These are phyloP conservation scores for Drosophila lacertosa DNA, from an alignment of 1,140 invertebrate species.

Conservation along the genomic window DNA sequence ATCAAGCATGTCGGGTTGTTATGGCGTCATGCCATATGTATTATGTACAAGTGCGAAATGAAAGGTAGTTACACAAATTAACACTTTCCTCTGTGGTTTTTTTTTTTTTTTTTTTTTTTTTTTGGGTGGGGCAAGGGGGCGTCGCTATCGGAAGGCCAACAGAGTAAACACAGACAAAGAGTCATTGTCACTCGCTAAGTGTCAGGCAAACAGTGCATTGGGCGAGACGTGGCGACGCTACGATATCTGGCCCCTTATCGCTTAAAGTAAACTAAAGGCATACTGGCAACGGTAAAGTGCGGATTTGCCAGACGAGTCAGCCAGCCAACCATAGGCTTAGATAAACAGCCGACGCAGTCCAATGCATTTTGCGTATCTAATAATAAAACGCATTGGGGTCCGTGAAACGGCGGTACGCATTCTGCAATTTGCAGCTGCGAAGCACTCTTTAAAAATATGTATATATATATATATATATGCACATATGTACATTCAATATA, in stretches of 20 bases:
- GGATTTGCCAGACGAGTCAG: slow-evolving; percentile 8
- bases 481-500: slow-evolving; percentile 10
- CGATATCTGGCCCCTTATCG: slow-evolving; percentile 19
- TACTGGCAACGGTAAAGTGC: slow-evolving; percentile 2
- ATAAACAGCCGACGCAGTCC: slow-evolving; percentile 10
- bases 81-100: slow-evolving; percentile 56
- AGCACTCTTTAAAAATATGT: not conserved
- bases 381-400: slow-evolving; percentile 42
- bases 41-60: slow-evolving; percentile 20
- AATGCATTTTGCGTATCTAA: slow-evolving; percentile 65
- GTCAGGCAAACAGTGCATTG: slow-evolving; percentile 33
- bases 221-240: not conserved
- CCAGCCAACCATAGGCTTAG: slow-evolving; percentile 4
- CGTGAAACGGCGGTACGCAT: not conserved
- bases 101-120: no score
- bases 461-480: slow-evolving; percentile 2
- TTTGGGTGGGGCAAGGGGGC: no score
- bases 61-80: slow-evolving; percentile 44
- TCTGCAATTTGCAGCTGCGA: slow-evolving; percentile 31
- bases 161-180: slow-evolving; percentile 56
- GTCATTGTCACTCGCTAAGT: slow-evolving; percentile 67
- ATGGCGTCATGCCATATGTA: slow-evolving; percentile 8
- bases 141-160: not conserved
- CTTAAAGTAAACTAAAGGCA: slow-evolving; percentile 16
- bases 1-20: not conserved